Evolutionary conservation across 2,888 invertebrate genomes (phyloP), one percentile per base, ranked within the genome.

Genomic region (Onthophagus sagittarius): DNA sequence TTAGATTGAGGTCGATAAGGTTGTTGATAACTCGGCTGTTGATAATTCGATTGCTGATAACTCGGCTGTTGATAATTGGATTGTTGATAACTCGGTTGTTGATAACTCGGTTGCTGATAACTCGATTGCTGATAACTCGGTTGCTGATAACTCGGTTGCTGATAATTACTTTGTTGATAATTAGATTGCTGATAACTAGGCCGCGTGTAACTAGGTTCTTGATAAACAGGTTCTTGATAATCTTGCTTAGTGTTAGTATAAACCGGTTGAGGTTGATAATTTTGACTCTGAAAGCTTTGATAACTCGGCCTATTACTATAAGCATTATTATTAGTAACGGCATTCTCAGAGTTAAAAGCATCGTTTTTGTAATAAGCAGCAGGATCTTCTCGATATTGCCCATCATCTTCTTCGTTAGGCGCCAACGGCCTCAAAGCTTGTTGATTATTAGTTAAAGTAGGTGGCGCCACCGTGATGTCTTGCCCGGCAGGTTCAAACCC

Each of bases 361-460:
- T 92, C 90, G 81, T 92, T 90, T 77, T 90, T 89, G 83, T 93
- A 92, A 86, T 95, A 95, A 75, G 93, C 88, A 75, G 89, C 89
- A 0, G 95, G 95, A 83, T 95, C 94, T 82, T 95, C 95, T 67
- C 94, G 88, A 85, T 95, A 95, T 80, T 95, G 94, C 0, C 95
- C 95, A 81, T 95, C 95, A 81, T 95, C 95, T 80, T 93, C 90
- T 81, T 93, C 91, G 76, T 90, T 89, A 63, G 90, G 90, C 5
- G 87, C 74, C 5, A 74, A 62, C 9, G 74, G 74, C 13, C 63
- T 69, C 13, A 72, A 6, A n/a, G 78, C 86, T 73, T 85, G 81
- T 75, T 88, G 88, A 82, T 88, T 88, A 74, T 87, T 88, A 11
- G 83, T 84, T 15, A 92, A 81, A 0, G 94, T 92, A 4, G 94